Evolutionary conservation across 2,888 invertebrate genomes (phyloP), one percentile per base, ranked within the genome.

Genomic region (Phlogophora meticulosa): DNA sequence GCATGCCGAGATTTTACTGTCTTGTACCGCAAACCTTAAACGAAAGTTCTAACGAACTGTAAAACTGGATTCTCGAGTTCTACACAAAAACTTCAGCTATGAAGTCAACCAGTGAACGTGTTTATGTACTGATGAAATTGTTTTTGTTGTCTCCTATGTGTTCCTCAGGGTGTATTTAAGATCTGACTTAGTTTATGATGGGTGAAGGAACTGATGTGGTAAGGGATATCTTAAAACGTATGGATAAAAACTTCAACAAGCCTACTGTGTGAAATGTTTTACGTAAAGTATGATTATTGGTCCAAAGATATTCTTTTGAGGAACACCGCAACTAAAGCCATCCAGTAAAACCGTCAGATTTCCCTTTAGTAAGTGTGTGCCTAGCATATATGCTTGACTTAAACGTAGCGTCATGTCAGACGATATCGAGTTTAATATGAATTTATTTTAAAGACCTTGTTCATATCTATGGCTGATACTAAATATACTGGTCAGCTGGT

Each of bases 81-180:
- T 40, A 74, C 59, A 38, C 67, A 65, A 68, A 78, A 80, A 80
- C 66, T 80, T 81, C 38, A 65, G 56, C 66, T 65, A 36, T 81
- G 67, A 67, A 48, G 63, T 55, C 52, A 75, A 81, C 69, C 66
- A 60, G 66, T 58, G 66, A 76, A 70, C 48, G 58, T 75, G 72
- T 72, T 81, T 69, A 67, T 66, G 72, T 74, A 46, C 53, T 53
- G 42, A 20, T n/a, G 48, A 51, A 66, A 63, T 65, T 70, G 65
- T 66, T 69, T 76, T 60, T 72, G 64, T 67, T 72, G 40, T 53
- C 36, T 45, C 40, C 4, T 20, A 34, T 58, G 38, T 53, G 38
- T 51, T 69, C 42, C 46, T 55, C 46, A 17, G 40, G 48, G 43
- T 32, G 28, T 32, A 51, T 62, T 43, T 34, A 59, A 22, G 20